phyloP scores from a whole-genome alignment of 92 coral and sea anemone species.

The Ricordea florida region DNA sequence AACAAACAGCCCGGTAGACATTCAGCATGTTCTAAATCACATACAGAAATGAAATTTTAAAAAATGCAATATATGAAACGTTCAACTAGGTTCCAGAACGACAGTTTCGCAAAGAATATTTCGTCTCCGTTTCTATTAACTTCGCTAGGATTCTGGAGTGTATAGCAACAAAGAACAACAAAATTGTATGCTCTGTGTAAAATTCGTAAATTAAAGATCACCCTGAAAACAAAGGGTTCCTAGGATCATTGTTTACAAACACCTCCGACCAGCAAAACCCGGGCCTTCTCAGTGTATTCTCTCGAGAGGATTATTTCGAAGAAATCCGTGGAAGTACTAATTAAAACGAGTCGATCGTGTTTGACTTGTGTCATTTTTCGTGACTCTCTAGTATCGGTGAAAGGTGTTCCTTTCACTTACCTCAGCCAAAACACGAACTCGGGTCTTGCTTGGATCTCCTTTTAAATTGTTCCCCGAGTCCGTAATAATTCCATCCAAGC shows the following conservation, averaged over 20 bases:
- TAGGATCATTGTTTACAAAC: constrained; percentile 34
- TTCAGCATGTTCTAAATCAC: neutral
- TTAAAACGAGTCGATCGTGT: constrained; percentile 14
- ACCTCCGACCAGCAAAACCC: constrained; percentile 5
- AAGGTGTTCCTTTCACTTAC: constrained; percentile 38
- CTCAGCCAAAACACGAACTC: constrained; percentile 85
- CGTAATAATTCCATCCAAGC: constrained; percentile 91
- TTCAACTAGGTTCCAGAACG: neutral
- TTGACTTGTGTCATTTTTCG: constrained; percentile 11
- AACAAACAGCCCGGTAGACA: neutral
- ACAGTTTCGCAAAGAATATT: too few species aligned
- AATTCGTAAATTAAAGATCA: constrained; percentile 35
- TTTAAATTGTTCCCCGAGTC: constrained; percentile 75
- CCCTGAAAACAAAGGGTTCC: constrained; percentile 10
- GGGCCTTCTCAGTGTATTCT: constrained; percentile 2
- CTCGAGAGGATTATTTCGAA: constrained; percentile 6
- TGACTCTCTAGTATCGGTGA: neutral
- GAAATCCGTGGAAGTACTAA: constrained; percentile 29
- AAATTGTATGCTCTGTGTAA: constrained; percentile 7
- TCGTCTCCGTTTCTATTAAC: too few species aligned
- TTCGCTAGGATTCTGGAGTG: neutral
- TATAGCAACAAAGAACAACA: neutral
- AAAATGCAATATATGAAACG: neutral
- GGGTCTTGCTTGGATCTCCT: constrained; percentile 76
- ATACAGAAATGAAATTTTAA: neutral